Conservation (phyloP, 2,797 vertebrate genomes). For the Cetoscarus ocellatus region DNA sequence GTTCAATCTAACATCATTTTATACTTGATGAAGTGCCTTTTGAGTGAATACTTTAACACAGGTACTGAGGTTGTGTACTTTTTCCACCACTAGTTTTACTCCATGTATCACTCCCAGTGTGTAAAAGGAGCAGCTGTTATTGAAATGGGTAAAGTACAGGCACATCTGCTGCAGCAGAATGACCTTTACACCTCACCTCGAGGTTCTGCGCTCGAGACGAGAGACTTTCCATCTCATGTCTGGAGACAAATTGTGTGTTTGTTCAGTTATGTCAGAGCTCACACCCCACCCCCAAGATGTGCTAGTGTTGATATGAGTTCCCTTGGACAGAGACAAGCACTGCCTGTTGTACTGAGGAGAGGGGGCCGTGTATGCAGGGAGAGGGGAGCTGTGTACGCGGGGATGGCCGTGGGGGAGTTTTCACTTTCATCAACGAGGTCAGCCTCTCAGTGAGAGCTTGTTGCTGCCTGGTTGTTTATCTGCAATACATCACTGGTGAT, state of each 20-base stretch:
- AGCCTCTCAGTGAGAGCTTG: conserved; percentile 71
- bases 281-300: conserved; percentile 53
- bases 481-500: conserved; percentile 68
- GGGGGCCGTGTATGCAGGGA: conserved; percentile 44
- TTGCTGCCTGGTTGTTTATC: conserved; percentile 71
- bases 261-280: conserved; percentile 52
- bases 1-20: too few relatives aligned
- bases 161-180: conserved; percentile 25
- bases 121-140: conserved; percentile 10
- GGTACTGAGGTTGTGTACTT: not conserved
- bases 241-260: conserved; percentile 74
- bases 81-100: not conserved
- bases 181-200: conserved; percentile 51
- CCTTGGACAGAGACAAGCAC: conserved; percentile 56
- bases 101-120: not conserved
- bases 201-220: conserved; percentile 23
- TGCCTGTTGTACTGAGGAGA: conserved; percentile 59
- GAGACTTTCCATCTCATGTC: conserved; percentile 47
- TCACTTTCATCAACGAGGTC: conserved; percentile 76
- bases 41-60: too few relatives aligned
- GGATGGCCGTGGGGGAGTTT: conserved; percentile 68
- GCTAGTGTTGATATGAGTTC: conserved; percentile 68
- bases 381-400: conserved; percentile 16
- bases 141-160: conserved; percentile 1
- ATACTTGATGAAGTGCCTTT: too few relatives aligned